phyloP scores from a whole-genome alignment of 1,140 invertebrate species.

The Psilanteris sp. region DNA sequence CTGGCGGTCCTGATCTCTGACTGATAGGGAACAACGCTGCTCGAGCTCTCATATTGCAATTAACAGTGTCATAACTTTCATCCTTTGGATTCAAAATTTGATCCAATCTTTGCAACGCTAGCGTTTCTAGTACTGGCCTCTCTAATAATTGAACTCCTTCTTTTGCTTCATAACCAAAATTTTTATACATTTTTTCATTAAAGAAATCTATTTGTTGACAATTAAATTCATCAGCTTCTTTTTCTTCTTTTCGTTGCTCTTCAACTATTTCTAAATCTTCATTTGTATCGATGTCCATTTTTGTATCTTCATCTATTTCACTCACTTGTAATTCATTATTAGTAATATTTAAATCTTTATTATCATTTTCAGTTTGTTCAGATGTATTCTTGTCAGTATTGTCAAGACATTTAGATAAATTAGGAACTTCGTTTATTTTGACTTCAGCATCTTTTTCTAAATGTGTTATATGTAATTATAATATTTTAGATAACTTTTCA shows the following conservation, averaged over 20 bases:
- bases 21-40: slow-evolving; percentile 79
- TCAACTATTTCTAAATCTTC: background rate
- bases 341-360: too few species aligned
- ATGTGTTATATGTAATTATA: too few species aligned
- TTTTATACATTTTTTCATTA: slow-evolving; percentile 36
- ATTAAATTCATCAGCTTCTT: background rate
- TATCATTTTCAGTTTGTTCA: slow-evolving; percentile 7
- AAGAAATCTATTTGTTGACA: slow-evolving; percentile 20
- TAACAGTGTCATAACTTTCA: slow-evolving; percentile 69
- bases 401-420: slow-evolving; percentile 16
- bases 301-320: background rate
- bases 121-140: slow-evolving; percentile 74
- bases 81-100: slow-evolving; percentile 75
- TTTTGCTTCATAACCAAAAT: slow-evolving; percentile 65
- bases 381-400: slow-evolving; percentile 12
- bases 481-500: too few species aligned
- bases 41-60: slow-evolving; percentile 69
- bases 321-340: too few species aligned
- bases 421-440: slow-evolving; percentile 47
- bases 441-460: slow-evolving; percentile 33
- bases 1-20: slow-evolving; percentile 80
- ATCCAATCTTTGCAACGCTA: slow-evolving; percentile 75
- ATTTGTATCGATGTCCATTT: background rate
- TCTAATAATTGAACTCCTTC: slow-evolving; percentile 76
- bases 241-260: background rate